These are phyloP conservation scores for Druceiella hillmani DNA, from an alignment of 2,888 invertebrate species.

Conservation along the genomic window DNA sequence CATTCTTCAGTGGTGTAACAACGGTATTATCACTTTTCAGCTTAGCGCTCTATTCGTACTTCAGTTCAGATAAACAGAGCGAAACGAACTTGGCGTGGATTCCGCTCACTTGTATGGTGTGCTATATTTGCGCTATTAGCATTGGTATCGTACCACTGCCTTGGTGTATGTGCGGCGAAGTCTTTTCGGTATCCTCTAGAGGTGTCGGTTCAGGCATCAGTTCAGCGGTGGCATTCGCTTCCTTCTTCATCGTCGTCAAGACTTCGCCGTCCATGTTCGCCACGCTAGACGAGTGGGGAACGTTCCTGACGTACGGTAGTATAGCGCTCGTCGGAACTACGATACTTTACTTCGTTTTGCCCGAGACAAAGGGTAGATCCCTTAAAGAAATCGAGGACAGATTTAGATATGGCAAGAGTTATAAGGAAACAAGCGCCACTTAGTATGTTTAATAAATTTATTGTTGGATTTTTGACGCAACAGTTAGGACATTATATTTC, in stretches of 20 bases:
- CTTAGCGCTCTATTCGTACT: conserved; percentile 45
- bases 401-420: conserved; percentile 36
- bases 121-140: conserved; percentile 55
- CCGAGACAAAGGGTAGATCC: conserved; percentile 65
- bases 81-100: conserved; percentile 42
- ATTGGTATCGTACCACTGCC: conserved; percentile 62
- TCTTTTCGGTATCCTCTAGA: conserved; percentile 57
- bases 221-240: conserved; percentile 57
- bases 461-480: no score
- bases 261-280: conserved; percentile 57
- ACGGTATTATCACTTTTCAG: conserved; percentile 56
- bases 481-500: no score
- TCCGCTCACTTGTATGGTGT: conserved; percentile 47
- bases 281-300: conserved; percentile 51
- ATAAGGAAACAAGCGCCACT: conserved; percentile 26
- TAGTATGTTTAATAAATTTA: no score
- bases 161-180: conserved; percentile 71
- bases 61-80: conserved; percentile 29
- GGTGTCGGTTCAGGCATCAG: conserved; percentile 64
- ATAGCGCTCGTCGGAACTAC: conserved; percentile 54
- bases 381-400: conserved; percentile 62
- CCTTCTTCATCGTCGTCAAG: conserved; percentile 64
- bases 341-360: conserved; percentile 55
- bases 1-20: conserved; percentile 57
- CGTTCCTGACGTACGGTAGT: conserved; percentile 58